Percentiles rank a stretch among this genome's conserved stretches.
Conservation (phyloP, 2,113 vertebrate genomes). For the Corythoichthys haematopterus region DNA sequence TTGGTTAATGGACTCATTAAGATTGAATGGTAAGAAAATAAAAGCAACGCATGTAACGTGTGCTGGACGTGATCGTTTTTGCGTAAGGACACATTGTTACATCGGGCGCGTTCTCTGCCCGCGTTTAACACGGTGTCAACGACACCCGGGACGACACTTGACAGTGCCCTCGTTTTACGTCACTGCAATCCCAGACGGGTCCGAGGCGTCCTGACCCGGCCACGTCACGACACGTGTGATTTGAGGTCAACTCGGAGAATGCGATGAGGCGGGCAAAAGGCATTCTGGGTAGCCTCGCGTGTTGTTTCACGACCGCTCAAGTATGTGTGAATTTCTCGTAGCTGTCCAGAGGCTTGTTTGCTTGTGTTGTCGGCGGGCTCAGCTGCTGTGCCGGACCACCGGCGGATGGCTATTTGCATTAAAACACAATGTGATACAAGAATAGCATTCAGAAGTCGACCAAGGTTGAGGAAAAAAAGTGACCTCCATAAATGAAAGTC, state of each 20-base stretch:
- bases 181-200: conserved; percentile 33
- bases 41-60: conserved; percentile 57
- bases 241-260: conserved; percentile 35
- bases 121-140: conserved; percentile 24
- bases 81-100: conserved; percentile 36
- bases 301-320: conserved; percentile 51
- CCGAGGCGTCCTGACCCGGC: conserved; percentile 39
- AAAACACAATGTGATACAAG: conserved; percentile 8
- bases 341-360: conserved; percentile 39
- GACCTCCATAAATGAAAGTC: background rate
- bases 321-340: conserved; percentile 46
- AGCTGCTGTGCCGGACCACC: conserved; percentile 18
- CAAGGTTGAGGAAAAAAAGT: background rate
- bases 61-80: conserved; percentile 43
- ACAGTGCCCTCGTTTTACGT: conserved; percentile 46
- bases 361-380: conserved; percentile 41
- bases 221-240: conserved; percentile 28
- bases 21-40: conserved; percentile 63
- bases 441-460: background rate
- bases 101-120: conserved; percentile 27
- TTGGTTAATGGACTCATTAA: conserved; percentile 70
- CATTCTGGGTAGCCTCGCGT: conserved; percentile 52
- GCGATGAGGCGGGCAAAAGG: conserved; percentile 30
- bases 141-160: conserved; percentile 19
- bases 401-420: conserved; percentile 15